These are phyloP conservation scores for Volucella inflata DNA, from an alignment of 2,888 invertebrate genomes.

Conservation along the genomic window DNA sequence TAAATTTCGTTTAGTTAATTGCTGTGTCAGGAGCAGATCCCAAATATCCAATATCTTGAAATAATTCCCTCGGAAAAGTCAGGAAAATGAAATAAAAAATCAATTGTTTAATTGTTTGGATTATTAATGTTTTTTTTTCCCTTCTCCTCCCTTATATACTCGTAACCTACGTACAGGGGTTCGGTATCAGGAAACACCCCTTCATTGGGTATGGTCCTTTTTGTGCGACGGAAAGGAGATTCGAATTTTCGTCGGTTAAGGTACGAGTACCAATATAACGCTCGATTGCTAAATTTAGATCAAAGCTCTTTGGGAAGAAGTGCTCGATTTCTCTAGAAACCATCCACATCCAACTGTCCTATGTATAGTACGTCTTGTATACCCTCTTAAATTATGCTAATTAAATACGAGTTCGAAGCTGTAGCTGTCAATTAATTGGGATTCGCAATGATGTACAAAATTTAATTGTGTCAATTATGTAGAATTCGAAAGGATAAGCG, in stretches of 20 bases:
- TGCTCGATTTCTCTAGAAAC: not conserved
- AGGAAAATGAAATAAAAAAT: slow-evolving; percentile 43
- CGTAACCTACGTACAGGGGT: not conserved
- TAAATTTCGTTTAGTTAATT: slow-evolving; percentile 66
- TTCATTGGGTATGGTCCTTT: not conserved
- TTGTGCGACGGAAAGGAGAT: not conserved
- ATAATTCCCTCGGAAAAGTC: slow-evolving; percentile 30
- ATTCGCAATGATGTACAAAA: slow-evolving; percentile 1
- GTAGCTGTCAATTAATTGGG: slow-evolving; percentile 36
- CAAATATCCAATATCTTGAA: slow-evolving; percentile 36
- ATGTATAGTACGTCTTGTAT: not conserved
- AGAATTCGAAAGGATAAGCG: not conserved
- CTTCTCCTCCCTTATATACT: not conserved
- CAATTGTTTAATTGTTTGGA: slow-evolving; percentile 65
- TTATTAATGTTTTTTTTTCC: slow-evolving; percentile 54
- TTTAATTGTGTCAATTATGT: slow-evolving; percentile 22
- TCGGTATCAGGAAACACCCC: not conserved
- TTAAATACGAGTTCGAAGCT: slow-evolving; percentile 28
- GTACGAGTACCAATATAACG: too few species aligned
- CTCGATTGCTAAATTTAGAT: too few species aligned
- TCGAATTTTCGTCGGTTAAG: not conserved
- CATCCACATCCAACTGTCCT: not conserved
- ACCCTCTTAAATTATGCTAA: slow-evolving; percentile 31
- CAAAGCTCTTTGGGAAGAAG: not conserved
- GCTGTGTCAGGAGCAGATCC: slow-evolving; percentile 61